These are phyloP conservation scores for Dorcus parallelipipedus DNA, from an alignment of 2,888 invertebrate genomes.

Conservation along the genomic window DNA sequence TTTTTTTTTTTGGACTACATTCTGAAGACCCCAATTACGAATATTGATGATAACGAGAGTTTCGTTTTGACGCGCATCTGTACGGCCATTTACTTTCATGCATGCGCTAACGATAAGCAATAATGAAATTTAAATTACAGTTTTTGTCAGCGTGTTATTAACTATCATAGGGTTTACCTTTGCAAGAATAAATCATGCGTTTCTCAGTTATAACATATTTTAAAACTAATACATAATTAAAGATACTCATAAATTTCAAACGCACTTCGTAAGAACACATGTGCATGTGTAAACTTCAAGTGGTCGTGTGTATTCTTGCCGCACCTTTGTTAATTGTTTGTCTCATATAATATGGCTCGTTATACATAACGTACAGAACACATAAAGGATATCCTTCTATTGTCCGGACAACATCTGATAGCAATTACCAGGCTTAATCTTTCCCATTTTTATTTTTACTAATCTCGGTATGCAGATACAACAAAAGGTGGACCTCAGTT, in stretches of 20 bases:
- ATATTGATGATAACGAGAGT: too few species aligned
- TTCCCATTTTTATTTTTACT: slow-evolving; percentile 35
- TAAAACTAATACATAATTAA: too few species aligned
- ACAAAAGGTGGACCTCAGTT: slow-evolving; percentile 36
- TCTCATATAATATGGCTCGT: slow-evolving; percentile 31
- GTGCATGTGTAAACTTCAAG: slow-evolving; percentile 14
- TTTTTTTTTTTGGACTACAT: not conserved
- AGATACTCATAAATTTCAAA: not conserved
- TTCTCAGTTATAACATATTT: too few species aligned
- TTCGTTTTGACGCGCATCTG: too few species aligned
- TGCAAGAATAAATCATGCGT: too few species aligned
- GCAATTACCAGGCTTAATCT: slow-evolving; percentile 35
- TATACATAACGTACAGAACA: slow-evolving; percentile 31
- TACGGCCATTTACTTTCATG: too few species aligned
- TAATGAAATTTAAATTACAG: too few species aligned
- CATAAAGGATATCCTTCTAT: slow-evolving; percentile 36
- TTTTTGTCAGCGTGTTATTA: too few species aligned
- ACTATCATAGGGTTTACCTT: too few species aligned
- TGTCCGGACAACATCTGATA: slow-evolving; percentile 35
- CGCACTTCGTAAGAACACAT: not conserved
- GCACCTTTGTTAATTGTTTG: slow-evolving; percentile 29
- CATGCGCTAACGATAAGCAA: too few species aligned
- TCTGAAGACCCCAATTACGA: not conserved
- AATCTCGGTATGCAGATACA: slow-evolving; percentile 35
- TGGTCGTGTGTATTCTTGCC: slow-evolving; percentile 21